These are phyloP conservation scores for Morbakka virulenta DNA, from an alignment of 30 jellyfish, hydroid and myxozoan genomes.

Conservation along the genomic window DNA sequence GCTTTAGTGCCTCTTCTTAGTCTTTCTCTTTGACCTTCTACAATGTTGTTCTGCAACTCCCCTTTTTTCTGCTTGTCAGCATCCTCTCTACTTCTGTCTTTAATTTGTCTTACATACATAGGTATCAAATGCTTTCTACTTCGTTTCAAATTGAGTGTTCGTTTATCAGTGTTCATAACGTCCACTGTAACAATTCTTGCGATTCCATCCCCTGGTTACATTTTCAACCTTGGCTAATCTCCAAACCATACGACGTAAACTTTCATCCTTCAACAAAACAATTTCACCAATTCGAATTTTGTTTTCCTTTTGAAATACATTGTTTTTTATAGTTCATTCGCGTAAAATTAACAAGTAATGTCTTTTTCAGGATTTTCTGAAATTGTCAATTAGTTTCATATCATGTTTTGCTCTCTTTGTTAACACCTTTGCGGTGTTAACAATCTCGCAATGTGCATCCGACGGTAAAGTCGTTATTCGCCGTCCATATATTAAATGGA, in stretches of 20 bases:
- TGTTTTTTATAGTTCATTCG: neutral
- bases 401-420: constrained; percentile 22
- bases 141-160: neutral
- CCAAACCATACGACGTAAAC: neutral
- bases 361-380: neutral
- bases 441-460: constrained; percentile 19
- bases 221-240: too few species aligned
- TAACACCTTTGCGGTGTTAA: constrained; percentile 33
- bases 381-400: constrained; percentile 3
- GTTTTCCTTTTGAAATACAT: neutral
- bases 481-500: constrained; percentile 31
- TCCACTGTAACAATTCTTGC: too few species aligned
- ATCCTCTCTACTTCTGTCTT: neutral
- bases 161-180: too few species aligned
- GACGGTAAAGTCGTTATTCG: too few species aligned
- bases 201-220: too few species aligned
- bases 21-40: constrained; percentile 7
- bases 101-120: neutral
- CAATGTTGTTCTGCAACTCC: too few species aligned
- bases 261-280: constrained; percentile 4
- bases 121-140: constrained; percentile 2
- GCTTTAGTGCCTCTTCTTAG: constrained; percentile 10
- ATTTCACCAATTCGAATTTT: neutral
- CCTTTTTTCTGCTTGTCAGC: neutral
- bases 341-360: constrained; percentile 15